Base-by-base conservation (phyloP, 2,113 vertebrate genomes). In the Sminthopsis crassicaudata region DNA sequence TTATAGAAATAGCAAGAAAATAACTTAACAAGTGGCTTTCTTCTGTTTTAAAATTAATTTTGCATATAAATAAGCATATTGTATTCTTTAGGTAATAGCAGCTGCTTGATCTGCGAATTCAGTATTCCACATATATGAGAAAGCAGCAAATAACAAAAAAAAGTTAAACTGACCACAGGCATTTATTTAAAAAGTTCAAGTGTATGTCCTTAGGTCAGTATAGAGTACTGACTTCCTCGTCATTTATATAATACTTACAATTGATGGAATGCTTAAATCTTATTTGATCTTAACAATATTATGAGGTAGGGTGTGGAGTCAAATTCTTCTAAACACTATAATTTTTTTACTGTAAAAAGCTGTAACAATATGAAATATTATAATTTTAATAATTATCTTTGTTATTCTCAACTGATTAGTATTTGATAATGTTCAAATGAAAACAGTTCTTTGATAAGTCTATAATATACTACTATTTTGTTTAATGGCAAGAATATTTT, bases 251-350 rank as follows among this genome's bases (percentile, higher is more conserved):
- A 46, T 23, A 76, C 42, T 93, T 96, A 76, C 25, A 51, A 57
- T n/a, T 93, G 67, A 91, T 93, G 48, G 30, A 22, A 91, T 91
- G 14, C 14, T n/a, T 57, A 89, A 67, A 51, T 90, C 93, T 94
- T 4, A 22, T 6, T 27, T 6, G n/a, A 50, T 89, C 11, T 7
- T 90, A 67, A 19, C 3, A 90, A 4, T 10, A 91, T 52, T 36
- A 42, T 30, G 36, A 91, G 57, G 27, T 91, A 92, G 84, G 26
- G 60, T 76, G 19, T 76, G 36, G 12, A 76, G 60, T 19, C 2
- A n/a, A 48, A 76, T 76, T 76, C 60, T 76, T n/a, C 36, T n/a
- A 67, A 30, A n/a, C n/a, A 57, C 3, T 36, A 67, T 30, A 60
- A 30, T 30, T 12, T 67, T 67, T 36, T 30, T 14, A 14, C 27